Evolutionary conservation across 2,888 invertebrate genomes (phyloP), one percentile per base, ranked within the genome.

Genomic region (Chrysomela aeneicollis): DNA sequence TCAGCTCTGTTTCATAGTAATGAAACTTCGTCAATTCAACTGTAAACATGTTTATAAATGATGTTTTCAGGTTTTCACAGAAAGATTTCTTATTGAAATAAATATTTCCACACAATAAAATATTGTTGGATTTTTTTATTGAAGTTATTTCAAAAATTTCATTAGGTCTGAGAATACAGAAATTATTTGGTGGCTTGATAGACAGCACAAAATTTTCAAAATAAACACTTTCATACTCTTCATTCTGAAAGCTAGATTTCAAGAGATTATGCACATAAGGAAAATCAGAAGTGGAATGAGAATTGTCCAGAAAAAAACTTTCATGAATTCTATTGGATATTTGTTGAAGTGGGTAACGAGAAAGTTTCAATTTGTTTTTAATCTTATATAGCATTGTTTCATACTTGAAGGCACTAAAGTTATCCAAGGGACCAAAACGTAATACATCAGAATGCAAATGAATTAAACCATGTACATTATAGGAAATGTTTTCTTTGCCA

Each of bases 391-490:
- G 4, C n/a, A 15, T 15, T 8, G 21, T 52, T 52, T 52, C 52
- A 52, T 26, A 52, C 18, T 52, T 52, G 52, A 52, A 52, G n/a
- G 26, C 26, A 52, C 52, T 52, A 30, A 52, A 52, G 21, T 64
- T 60, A 47, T 74, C 71, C 54, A 74, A 59, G 4, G 54, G 35
- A n/a, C 73, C 73, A 55, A 49, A 65, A 62, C 30, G 10, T 49
- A 18, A 19, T 12, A 47, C 65, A 61, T 72, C 70, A 50, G 63
- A 21, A 8, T 60, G 22, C 8, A 75, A 57, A 65, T 74, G 73
- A 22, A 73, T 58, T 22, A 61, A 54, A 10, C 54, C 54, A 15
- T 61, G 54, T 8, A 61, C 46, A 49, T 61, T 61, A 32, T 61
- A 54, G 12, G 52, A 52, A 2, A 60, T n/a, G 47, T 60, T 52